Conservation (phyloP, 2,797 vertebrate genomes). For the Centroberyx gerrardi region DNA sequence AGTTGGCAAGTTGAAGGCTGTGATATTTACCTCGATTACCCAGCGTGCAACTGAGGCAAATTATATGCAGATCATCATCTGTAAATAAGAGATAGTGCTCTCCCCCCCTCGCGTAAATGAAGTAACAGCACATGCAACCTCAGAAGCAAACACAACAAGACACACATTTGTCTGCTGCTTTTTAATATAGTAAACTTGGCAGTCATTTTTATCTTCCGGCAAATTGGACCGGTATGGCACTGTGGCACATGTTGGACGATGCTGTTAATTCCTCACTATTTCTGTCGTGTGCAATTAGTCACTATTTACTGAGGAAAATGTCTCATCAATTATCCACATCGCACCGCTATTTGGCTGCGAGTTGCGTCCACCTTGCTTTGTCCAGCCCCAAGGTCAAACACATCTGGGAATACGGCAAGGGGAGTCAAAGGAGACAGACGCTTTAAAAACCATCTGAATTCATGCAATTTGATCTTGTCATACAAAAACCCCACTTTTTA, state of each 20-base stretch:
- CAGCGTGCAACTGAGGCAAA: slow-evolving; percentile 80
- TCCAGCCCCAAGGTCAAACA: slow-evolving; percentile 52
- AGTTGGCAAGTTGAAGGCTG: slow-evolving; percentile 65
- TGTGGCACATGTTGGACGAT: slow-evolving; percentile 87
- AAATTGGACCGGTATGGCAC: slow-evolving; percentile 93
- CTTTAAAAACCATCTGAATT: slow-evolving; percentile 26
- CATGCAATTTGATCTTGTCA: slow-evolving; percentile 29
- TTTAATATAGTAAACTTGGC: slow-evolving; percentile 95
- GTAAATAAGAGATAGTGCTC: slow-evolving; percentile 94
- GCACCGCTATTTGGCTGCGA: slow-evolving; percentile 2
- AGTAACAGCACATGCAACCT: slow-evolving; percentile 55
- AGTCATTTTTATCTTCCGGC: slow-evolving; percentile 91
- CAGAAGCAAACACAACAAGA: slow-evolving; percentile 57
- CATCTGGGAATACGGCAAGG: slow-evolving; percentile 40
- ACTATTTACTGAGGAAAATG: slow-evolving; percentile 92
- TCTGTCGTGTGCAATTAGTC: slow-evolving; percentile 92
- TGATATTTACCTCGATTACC: slow-evolving; percentile 81
- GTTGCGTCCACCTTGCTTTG: slow-evolving; percentile 19
- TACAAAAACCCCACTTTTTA: slow-evolving; percentile 31
- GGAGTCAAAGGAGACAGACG: slow-evolving; percentile 7
- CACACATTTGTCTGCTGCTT: slow-evolving; percentile 88
- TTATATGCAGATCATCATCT: slow-evolving; percentile 96
- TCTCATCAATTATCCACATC: slow-evolving; percentile 90
- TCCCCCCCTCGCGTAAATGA: slow-evolving; percentile 78
- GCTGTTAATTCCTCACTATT: slow-evolving; percentile 93